Percentiles rank a stretch among this genome's conserved stretches.
Conservation (phyloP, 2,797 vertebrate species). For the Crossoptilon crossoptilon region DNA sequence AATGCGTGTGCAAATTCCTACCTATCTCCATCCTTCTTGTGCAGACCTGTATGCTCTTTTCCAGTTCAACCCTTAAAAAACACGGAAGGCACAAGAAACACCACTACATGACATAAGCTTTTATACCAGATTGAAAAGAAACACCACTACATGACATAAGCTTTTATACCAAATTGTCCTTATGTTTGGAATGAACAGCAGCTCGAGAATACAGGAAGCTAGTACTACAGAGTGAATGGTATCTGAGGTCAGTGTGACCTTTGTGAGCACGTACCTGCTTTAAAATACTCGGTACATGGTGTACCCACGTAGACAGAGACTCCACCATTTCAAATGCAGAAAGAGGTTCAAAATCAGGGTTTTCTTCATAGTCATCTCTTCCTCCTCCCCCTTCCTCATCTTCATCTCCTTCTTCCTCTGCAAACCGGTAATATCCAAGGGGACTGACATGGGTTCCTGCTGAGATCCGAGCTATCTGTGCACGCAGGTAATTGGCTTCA, state of each 20-base stretch:
- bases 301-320: conserved; percentile 89
- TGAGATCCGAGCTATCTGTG: conserved; percentile 95
- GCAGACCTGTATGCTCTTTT: background rate
- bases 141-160: background rate
- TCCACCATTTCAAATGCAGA: conserved; percentile 85
- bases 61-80: background rate
- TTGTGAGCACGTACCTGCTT: conserved; percentile 83
- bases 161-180: background rate
- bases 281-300: conserved; percentile 90
- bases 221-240: background rate
- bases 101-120: background rate
- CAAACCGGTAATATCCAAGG: conserved; percentile 88
- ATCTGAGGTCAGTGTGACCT: accelerated
- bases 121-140: background rate
- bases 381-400: conserved; percentile 84
- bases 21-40: background rate
- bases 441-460: conserved; percentile 93
- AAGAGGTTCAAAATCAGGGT: conserved; percentile 90
- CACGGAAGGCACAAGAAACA: background rate
- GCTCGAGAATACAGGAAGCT: background rate
- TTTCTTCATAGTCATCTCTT: conserved; percentile 85
- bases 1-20: background rate
- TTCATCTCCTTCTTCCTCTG: conserved; percentile 88
- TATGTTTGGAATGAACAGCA: background rate
- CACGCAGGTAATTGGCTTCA: conserved; percentile 91